A percentile compares a stretch with the other conserved stretches of the same genome.
These are phyloP conservation scores for Ibycter americanus DNA, from an alignment of 2,797 vertebrate genomes.

Conservation along the genomic window DNA sequence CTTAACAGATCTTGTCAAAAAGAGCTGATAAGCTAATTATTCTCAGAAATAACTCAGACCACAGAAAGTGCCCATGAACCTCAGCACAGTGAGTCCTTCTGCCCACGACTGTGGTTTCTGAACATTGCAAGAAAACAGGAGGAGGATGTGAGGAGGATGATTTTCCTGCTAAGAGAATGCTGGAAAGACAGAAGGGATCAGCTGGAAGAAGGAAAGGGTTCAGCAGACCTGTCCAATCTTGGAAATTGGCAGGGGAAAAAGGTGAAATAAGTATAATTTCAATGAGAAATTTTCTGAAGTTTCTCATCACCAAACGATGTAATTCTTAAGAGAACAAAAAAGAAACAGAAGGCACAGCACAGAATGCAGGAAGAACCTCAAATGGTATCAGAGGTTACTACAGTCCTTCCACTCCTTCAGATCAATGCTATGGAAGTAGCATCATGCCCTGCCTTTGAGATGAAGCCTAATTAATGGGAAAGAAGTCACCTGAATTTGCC, in stretches of 20 bases:
- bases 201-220: not conserved
- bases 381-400: not conserved
- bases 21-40: not conserved
- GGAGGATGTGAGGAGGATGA: not conserved
- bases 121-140: not conserved
- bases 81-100: not conserved
- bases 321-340: not conserved
- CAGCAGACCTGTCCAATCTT: not conserved
- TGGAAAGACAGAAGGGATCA: not conserved
- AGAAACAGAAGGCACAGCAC: not conserved
- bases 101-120: not conserved
- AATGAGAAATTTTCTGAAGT: not conserved
- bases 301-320: not conserved
- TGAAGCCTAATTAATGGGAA: not conserved
- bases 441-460: not conserved
- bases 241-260: not conserved
- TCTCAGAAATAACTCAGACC: conserved; percentile 12
- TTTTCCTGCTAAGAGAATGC: not conserved
- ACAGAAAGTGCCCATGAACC: not conserved
- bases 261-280: not conserved
- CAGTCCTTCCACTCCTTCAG: not conserved
- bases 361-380: not conserved
- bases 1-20: not conserved
- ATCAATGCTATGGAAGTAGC: not conserved
- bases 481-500: not conserved